Conservation (phyloP, 1,140 invertebrate genomes). For the Lerema accius region DNA sequence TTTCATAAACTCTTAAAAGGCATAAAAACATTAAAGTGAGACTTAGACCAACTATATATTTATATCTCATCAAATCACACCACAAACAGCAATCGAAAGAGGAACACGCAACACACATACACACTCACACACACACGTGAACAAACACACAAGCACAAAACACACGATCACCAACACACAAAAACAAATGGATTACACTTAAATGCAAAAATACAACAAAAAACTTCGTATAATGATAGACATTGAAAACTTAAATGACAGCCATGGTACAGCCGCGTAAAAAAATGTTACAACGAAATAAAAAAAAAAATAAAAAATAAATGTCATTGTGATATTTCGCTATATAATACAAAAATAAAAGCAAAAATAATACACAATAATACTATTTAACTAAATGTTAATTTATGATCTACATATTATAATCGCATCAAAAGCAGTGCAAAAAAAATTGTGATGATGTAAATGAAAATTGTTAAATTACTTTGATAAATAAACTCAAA, state of each 20-base stretch:
- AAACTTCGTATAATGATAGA: constrained; percentile 51
- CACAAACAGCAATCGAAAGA: constrained; percentile 44
- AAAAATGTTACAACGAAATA: constrained; percentile 31
- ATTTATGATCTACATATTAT: background rate
- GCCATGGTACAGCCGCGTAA: constrained; percentile 36
- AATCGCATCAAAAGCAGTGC: background rate
- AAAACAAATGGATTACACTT: constrained; percentile 42
- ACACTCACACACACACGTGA: constrained; percentile 37
- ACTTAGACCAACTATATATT: background rate
- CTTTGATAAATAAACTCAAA: background rate
- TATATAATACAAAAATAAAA: constrained; percentile 27
- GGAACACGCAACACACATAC: constrained; percentile 37
- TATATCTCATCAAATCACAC: constrained; percentile 41
- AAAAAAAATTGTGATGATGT: background rate
- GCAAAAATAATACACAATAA: constrained; percentile 10
- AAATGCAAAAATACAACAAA: constrained; percentile 57
- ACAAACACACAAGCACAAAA: constrained; percentile 46
- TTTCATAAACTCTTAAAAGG: constrained; percentile 4
- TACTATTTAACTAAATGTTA: background rate
- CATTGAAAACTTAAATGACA: constrained; percentile 67
- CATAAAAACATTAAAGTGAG: background rate
- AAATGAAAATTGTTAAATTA: background rate
- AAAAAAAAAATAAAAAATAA: constrained; percentile 41
- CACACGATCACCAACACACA: constrained; percentile 51
- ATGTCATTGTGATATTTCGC: constrained; percentile 36